Evolutionary conservation across 2,888 invertebrate genomes (phyloP).

Genomic region (Temnothorax rugatulus): DNA sequence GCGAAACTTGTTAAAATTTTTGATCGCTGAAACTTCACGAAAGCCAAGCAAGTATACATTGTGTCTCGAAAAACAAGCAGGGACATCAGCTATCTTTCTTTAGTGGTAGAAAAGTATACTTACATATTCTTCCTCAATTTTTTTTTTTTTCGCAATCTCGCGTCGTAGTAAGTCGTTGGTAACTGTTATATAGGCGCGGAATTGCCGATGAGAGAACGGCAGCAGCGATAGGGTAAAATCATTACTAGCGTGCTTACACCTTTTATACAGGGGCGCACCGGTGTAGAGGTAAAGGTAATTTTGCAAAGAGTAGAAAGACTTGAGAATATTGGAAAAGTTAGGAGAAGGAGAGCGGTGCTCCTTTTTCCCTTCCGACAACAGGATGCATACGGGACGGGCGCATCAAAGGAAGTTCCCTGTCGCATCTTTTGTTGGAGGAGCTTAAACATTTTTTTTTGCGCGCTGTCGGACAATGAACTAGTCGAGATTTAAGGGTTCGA

Average conservation of each 20-base stretch:
- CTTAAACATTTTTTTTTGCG: conserved; percentile 26
- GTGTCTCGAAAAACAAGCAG: conserved; percentile 36
- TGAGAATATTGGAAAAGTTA: conserved; percentile 81
- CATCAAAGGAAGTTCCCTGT: conserved; percentile 47
- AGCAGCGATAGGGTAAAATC: conserved; percentile 63
- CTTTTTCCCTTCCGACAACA: conserved; percentile 75
- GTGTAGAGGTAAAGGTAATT: conserved; percentile 67
- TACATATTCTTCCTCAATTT: neutral
- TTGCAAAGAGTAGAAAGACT: conserved; percentile 77
- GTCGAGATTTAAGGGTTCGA: neutral
- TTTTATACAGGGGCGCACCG: neutral
- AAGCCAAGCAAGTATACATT: conserved; percentile 63
- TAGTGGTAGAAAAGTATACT: neutral
- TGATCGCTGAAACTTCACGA: conserved; percentile 64
- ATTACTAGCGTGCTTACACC: conserved; percentile 67
- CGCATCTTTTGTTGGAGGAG: conserved; percentile 24
- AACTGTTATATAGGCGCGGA: conserved; percentile 55
- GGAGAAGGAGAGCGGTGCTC: conserved; percentile 56
- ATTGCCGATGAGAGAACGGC: conserved; percentile 41
- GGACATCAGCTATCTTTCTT: conserved; percentile 5
- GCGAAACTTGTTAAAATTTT: conserved; percentile 71
- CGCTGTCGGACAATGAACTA: neutral
- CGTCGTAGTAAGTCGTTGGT: conserved; percentile 47
- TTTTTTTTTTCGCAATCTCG: conserved; percentile 62
- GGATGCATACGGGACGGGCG: conserved; percentile 76